Evolutionary conservation across 2,113 vertebrate species (phyloP), one percentile per base, ranked within the genome.

Genomic region (Lophochroa leadbeateri): DNA sequence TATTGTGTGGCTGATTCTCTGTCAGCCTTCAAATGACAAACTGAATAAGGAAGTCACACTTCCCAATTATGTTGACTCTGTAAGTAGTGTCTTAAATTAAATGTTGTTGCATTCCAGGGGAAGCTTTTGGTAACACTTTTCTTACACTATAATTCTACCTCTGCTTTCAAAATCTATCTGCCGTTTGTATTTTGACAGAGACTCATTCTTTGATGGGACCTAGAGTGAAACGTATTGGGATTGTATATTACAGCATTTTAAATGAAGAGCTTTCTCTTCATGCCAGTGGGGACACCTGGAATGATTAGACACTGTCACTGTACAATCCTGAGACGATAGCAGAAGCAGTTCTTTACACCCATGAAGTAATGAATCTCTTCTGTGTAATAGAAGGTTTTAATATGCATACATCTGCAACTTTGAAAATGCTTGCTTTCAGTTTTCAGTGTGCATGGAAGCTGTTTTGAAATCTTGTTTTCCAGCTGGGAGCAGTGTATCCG

Each of bases 201-300:
- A 39, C 20, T 75, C 20, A 31, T 82, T 88, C 85, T 97, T 90
- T 95, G 87, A 78, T 90, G 35, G 91, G 71, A 74, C 82, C 79
- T 37, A n/a, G 64, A 92, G 21, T 67, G 69, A 91, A 85, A 80
- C 64, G 23, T 79, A 52, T 83, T 94, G 12, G 7, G 25, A 29
- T 67, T 96, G 61, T 47, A 52, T 89, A 89, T 77, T 94, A 88
- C 57, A 82, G 83, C 72, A 77, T 84, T 94, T 91, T 44, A 94
- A 96, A 70, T 52, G 5, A 95, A 92, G 44, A 91, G 27, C 37
- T 96, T 94, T 90, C 65, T 96, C 86, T 94, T 86, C 33, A 37
- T 94, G 69, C 71, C 76, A 68, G 13, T 86, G 61, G 61, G 75
- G 61, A 80, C 41, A 61, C 35, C 43, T 92, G 84, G 53, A 91